phyloP scores from a whole-genome alignment of 2,113 vertebrate species.

The Carollia perspicillata region DNA sequence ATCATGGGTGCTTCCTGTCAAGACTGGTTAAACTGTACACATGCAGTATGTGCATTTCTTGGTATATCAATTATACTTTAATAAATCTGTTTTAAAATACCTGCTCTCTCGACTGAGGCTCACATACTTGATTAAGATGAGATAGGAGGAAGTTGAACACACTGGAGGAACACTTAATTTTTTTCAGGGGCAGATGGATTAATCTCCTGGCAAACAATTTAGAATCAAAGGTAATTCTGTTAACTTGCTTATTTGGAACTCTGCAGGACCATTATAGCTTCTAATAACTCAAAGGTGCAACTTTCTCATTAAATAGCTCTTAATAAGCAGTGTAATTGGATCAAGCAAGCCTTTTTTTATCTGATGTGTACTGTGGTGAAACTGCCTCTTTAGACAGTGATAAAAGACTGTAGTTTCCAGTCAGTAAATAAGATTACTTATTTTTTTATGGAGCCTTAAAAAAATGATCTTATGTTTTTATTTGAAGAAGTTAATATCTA shows the following conservation, averaged over 20 bases:
- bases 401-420: constrained; percentile 34
- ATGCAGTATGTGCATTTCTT: background rate
- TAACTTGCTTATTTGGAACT: constrained; percentile 64
- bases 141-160: background rate
- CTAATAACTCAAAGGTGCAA: constrained; percentile 68
- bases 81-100: background rate
- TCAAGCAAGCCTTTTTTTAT: constrained; percentile 50
- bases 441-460: constrained; percentile 7
- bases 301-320: constrained; percentile 64
- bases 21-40: background rate
- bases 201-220: constrained; percentile 60
- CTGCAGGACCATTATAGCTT: constrained; percentile 31
- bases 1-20: background rate
- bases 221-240: constrained; percentile 67
- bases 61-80: background rate
- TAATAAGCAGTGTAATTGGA: constrained; percentile 64
- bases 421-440: constrained; percentile 27
- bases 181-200: constrained; percentile 48
- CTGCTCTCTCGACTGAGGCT: background rate
- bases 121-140: constrained; percentile 12
- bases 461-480: constrained; percentile 23
- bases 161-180: constrained; percentile 4
- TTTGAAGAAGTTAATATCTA: constrained; percentile 48
- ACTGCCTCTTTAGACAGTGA: constrained; percentile 24
- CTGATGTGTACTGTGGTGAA: constrained; percentile 6